Percentiles rank a stretch among this genome's conserved stretches.
These are phyloP conservation scores for Drosophila cardini DNA, from an alignment of 1,140 invertebrate species.

Conservation along the genomic window DNA sequence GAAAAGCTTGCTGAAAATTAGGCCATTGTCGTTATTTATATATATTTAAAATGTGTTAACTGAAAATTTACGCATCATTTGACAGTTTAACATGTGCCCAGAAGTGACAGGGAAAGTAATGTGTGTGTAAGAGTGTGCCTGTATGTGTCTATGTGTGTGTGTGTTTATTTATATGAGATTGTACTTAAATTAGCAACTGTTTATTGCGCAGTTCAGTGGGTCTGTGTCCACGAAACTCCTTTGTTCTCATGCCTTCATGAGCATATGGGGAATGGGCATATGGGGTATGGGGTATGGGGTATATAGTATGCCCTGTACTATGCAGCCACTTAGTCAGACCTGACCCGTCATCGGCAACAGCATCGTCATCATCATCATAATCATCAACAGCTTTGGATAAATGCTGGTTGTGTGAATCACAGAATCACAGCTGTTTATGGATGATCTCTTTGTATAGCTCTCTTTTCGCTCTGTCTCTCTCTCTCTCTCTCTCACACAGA, in stretches of 20 bases:
- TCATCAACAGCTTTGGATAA: background rate
- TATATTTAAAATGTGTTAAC: slow-evolving; percentile 68
- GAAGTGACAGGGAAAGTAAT: background rate
- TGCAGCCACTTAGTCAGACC: slow-evolving; percentile 32
- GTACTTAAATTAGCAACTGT: slow-evolving; percentile 41
- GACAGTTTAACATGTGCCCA: slow-evolving; percentile 10
- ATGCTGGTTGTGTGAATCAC: slow-evolving; percentile 40
- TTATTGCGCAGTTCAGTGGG: slow-evolving; percentile 44
- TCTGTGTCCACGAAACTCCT: slow-evolving; percentile 25
- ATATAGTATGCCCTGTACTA: slow-evolving; percentile 5
- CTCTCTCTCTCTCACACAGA: background rate
- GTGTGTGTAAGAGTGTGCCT: background rate
- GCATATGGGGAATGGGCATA: slow-evolving; percentile 6
- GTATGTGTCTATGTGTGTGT: background rate
- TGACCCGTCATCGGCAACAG: slow-evolving; percentile 13
- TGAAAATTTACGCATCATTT: slow-evolving; percentile 59
- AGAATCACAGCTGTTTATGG: slow-evolving; percentile 26
- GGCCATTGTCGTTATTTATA: slow-evolving; percentile 53
- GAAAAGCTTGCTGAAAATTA: slow-evolving; percentile 45
- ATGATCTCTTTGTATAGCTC: background rate
- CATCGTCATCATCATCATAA: background rate
- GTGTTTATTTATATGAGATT: slow-evolving; percentile 1
- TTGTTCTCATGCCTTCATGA: slow-evolving; percentile 51
- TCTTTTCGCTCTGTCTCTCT: background rate
- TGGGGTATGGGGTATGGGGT: background rate